These are phyloP conservation scores for Gymnobelideus leadbeateri DNA, from an alignment of 2,113 vertebrate genomes.

Conservation along the genomic window DNA sequence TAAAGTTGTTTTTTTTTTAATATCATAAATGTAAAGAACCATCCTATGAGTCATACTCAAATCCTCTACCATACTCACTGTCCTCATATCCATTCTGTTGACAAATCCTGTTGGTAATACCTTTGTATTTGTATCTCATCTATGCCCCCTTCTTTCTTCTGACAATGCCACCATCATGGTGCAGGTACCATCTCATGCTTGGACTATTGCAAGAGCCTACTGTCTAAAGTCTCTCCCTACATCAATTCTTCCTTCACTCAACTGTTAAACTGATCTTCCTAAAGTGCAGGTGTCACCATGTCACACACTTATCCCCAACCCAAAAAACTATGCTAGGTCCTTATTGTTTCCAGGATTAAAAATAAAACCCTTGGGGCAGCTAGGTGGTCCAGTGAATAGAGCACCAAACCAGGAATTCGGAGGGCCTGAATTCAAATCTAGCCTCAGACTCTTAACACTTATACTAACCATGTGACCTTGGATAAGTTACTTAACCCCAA, in stretches of 20 bases:
- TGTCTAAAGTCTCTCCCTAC: neutral
- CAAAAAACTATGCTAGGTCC: neutral
- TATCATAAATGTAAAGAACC: neutral
- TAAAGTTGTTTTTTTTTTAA: too few species aligned
- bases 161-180: too few species aligned
- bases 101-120: neutral
- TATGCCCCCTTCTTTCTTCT: too few species aligned
- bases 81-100: neutral
- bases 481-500: too few species aligned
- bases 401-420: too few species aligned
- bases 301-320: neutral
- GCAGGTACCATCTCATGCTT: neutral
- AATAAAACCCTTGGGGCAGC: too few species aligned
- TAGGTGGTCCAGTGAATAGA: too few species aligned
- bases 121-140: neutral
- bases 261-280: neutral
- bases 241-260: neutral
- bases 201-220: too few species aligned
- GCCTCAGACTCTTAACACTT: too few species aligned
- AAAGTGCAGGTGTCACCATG: neutral
- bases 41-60: neutral
- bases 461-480: too few species aligned
- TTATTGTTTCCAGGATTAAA: neutral
- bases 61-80: neutral
- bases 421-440: too few species aligned